Conservation (phyloP, 2,113 vertebrate species). For the Callipepla squamata region DNA sequence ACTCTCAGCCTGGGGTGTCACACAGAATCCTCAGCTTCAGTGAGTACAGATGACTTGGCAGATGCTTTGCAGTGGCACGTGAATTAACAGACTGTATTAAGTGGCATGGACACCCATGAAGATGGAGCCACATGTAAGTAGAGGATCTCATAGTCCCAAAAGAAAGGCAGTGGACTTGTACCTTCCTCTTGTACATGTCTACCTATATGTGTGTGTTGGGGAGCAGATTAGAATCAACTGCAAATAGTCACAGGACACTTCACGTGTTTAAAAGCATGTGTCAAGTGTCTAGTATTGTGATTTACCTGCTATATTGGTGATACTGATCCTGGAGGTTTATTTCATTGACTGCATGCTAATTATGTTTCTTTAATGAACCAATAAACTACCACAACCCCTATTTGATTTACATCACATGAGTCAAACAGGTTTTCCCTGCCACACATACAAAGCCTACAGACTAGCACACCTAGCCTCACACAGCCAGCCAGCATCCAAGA, state of each 20-base stretch:
- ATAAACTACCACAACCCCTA: not conserved
- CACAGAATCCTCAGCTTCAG: not conserved
- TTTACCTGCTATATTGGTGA: not conserved
- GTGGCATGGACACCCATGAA: not conserved
- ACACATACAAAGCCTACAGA: not conserved
- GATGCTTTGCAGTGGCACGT: not conserved
- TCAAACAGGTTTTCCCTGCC: not conserved
- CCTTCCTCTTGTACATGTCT: fast-evolving
- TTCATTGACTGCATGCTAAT: not conserved
- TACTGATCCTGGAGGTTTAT: not conserved
- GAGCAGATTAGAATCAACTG: not conserved
- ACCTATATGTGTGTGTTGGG: not conserved
- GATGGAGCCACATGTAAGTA: not conserved
- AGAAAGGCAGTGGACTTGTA: not conserved
- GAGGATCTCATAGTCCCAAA: not conserved
- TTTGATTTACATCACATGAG: not conserved
- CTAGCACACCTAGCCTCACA: not conserved
- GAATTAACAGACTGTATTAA: not conserved
- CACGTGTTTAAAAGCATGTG: not conserved
- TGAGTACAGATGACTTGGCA: not conserved
- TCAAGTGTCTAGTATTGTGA: not conserved
- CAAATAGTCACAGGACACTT: not conserved
- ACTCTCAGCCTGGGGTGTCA: not conserved
- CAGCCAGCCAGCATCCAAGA: not conserved
- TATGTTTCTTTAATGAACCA: not conserved